phyloP scores from a whole-genome alignment of 2,797 vertebrate genomes.

The Anguilla anguilla region DNA sequence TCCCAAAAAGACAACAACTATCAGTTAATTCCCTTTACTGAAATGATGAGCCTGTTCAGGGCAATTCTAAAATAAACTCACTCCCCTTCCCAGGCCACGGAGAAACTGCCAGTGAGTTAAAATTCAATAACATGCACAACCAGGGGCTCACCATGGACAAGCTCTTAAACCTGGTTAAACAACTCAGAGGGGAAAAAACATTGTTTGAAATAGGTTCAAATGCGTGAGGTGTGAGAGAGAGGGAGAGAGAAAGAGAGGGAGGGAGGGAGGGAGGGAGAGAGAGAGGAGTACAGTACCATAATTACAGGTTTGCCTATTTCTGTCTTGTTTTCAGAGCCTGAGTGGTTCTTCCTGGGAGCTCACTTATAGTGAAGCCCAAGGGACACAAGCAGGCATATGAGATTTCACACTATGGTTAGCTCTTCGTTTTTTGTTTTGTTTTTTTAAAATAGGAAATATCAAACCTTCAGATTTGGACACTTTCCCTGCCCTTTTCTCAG shows the following conservation, averaged over 20 bases:
- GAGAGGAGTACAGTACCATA: constrained; percentile 69
- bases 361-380: constrained; percentile 79
- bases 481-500: constrained; percentile 1
- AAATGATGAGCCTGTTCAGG: constrained; percentile 57
- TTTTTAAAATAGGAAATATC: constrained; percentile 49
- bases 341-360: constrained; percentile 85
- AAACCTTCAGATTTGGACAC: constrained; percentile 39
- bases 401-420: constrained; percentile 64
- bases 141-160: constrained; percentile 48
- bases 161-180: constrained; percentile 42
- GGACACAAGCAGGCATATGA: constrained; percentile 65
- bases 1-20: constrained; percentile 51
- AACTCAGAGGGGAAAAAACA: constrained; percentile 34
- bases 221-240: constrained; percentile 50
- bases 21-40: constrained; percentile 62
- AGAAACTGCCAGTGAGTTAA: constrained; percentile 57
- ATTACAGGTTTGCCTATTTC: constrained; percentile 65
- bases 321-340: constrained; percentile 82
- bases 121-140: constrained; percentile 62
- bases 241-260: constrained; percentile 34
- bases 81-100: constrained; percentile 56
- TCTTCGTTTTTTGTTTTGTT: constrained; percentile 31
- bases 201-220: constrained; percentile 42
- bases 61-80: constrained; percentile 13
- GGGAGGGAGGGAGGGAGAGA: constrained; percentile 58